phyloP scores from a whole-genome alignment of 2,888 invertebrate species.

The Cheilosia variabilis region DNA sequence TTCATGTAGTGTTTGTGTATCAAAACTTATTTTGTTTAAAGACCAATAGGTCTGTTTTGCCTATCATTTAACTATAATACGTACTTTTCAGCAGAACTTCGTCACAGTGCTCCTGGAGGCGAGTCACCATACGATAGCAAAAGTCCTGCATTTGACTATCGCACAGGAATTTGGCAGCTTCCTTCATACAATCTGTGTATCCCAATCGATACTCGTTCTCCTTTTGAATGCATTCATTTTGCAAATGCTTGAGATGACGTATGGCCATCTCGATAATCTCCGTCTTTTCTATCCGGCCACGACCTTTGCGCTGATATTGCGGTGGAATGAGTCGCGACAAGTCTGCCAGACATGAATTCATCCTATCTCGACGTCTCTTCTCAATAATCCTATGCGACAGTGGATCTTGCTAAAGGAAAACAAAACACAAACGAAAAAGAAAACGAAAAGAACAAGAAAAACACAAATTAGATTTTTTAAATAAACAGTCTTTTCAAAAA shows the following conservation, averaged over 20 bases:
- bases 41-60: too few relatives aligned
- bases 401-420: constrained; percentile 91
- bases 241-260: constrained; percentile 95
- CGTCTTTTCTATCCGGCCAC: constrained; percentile 98
- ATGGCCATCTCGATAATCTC: constrained; percentile 99
- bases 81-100: constrained; percentile 85
- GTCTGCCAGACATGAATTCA: constrained; percentile 98
- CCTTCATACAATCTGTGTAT: constrained; percentile 95
- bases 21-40: too few relatives aligned
- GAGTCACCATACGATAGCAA: constrained; percentile 91
- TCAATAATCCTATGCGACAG: constrained; percentile 99
- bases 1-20: too few relatives aligned
- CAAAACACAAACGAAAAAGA: constrained; percentile 38
- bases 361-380: constrained; percentile 96
- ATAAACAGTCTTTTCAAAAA: not conserved
- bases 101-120: constrained; percentile 93
- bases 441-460: constrained; percentile 35
- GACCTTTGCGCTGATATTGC: constrained; percentile 96
- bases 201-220: constrained; percentile 89
- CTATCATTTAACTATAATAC: constrained; percentile 39
- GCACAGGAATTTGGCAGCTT: constrained; percentile 94
- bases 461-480: constrained; percentile 2
- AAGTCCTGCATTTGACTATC: constrained; percentile 93
- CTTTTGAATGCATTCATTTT: constrained; percentile 85
- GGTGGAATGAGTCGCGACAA: constrained; percentile 96